Conservation (phyloP, 2,797 vertebrate species). For the Megalops cyprinoides region DNA sequence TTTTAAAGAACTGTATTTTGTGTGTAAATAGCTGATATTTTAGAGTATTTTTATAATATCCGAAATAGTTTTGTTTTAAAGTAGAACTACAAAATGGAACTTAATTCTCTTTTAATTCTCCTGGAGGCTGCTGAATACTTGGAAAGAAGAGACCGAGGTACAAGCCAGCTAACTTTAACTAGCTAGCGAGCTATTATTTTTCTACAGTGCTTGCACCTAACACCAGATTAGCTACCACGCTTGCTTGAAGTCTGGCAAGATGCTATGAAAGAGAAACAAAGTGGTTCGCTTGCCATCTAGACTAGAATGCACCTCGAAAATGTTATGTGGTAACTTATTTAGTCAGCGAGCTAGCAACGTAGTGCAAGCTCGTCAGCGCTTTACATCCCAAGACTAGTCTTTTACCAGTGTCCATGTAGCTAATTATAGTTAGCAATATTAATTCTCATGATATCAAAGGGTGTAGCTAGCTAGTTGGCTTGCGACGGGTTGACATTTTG, state of each 20-base stretch:
- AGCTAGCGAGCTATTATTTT: neutral
- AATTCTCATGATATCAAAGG: neutral
- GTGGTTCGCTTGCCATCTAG: neutral
- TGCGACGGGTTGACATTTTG: neutral
- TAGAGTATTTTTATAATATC: conserved; percentile 54
- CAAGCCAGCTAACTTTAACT: neutral
- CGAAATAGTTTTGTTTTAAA: conserved; percentile 50
- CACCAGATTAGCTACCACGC: neutral
- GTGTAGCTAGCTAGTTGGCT: too few relatives aligned
- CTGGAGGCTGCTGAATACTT: conserved; percentile 98
- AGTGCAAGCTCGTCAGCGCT: neutral
- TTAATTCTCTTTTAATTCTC: conserved; percentile 93
- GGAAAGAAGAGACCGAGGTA: conserved; percentile 98
- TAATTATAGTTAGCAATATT: neutral
- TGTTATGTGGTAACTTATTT: neutral
- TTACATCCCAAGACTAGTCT: too few relatives aligned
- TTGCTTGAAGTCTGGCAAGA: neutral
- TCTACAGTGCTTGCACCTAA: neutral
- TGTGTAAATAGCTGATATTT: conserved; percentile 42
- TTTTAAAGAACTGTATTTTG: conserved; percentile 21
- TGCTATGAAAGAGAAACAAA: neutral
- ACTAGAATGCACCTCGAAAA: neutral
- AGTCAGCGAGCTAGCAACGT: neutral
- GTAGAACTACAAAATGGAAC: conserved; percentile 81
- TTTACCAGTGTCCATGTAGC: neutral